phyloP scores from a whole-genome alignment of 2,113 vertebrate genomes.

The Lepus europaeus region DNA sequence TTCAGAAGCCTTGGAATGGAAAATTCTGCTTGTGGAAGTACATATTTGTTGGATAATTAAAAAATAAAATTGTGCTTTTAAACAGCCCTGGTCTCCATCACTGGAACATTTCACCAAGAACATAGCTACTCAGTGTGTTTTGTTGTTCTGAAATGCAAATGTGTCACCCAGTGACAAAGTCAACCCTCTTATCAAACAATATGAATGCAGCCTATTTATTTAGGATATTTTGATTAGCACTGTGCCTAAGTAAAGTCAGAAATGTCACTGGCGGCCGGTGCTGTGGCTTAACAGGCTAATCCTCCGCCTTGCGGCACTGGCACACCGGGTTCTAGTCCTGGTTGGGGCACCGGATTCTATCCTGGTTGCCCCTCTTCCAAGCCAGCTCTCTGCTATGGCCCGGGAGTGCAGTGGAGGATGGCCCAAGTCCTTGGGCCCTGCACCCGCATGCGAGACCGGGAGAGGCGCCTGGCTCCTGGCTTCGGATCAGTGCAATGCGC shows the following conservation, averaged over 20 bases:
- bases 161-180: conserved; percentile 11
- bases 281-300: too few relatives aligned
- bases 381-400: too few relatives aligned
- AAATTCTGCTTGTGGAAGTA: conserved; percentile 61
- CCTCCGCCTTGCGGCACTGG: too few relatives aligned
- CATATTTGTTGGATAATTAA: conserved; percentile 52
- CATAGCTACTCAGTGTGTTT: conserved; percentile 11
- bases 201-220: background rate
- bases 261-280: background rate
- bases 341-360: too few relatives aligned
- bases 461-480: too few relatives aligned
- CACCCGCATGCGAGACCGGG: too few relatives aligned
- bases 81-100: background rate
- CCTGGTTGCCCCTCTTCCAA: too few relatives aligned
- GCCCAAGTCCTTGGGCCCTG: too few relatives aligned
- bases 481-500: too few relatives aligned
- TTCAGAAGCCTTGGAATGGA: conserved; percentile 64
- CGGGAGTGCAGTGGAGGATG: too few relatives aligned
- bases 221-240: background rate
- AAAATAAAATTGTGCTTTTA: conserved; percentile 65
- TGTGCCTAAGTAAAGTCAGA: conserved; percentile 26
- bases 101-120: background rate
- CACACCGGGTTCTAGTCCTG: too few relatives aligned
- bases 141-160: conserved; percentile 51
- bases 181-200: conserved; percentile 19